Conservation (phyloP, 1,140 invertebrate species). For the Periplaneta americana region DNA sequence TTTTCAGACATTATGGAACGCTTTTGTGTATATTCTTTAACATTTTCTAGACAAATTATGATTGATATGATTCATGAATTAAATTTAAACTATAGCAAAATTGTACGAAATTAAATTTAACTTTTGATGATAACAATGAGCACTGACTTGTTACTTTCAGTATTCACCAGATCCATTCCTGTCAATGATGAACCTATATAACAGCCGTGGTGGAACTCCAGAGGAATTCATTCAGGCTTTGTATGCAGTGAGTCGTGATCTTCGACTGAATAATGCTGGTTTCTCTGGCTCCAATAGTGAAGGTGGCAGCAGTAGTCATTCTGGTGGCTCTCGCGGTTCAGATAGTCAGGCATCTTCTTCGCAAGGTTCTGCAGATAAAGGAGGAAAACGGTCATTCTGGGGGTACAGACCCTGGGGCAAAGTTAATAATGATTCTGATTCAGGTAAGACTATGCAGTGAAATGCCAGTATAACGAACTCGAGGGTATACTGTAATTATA, state of each 20-base stretch:
- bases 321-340: not conserved
- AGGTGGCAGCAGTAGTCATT: constrained; percentile 9
- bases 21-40: too few species aligned
- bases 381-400: not conserved
- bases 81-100: not conserved
- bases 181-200: constrained; percentile 27
- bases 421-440: not conserved
- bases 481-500: not conserved
- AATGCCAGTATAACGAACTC: too few species aligned
- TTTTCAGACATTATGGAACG: too few species aligned
- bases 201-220: constrained; percentile 29
- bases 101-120: not conserved
- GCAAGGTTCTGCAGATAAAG: not conserved
- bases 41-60: too few species aligned
- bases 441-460: too few species aligned
- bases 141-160: constrained; percentile 17
- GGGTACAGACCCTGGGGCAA: not conserved
- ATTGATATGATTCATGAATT: not conserved
- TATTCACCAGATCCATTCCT: constrained; percentile 29
- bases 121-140: too few species aligned
- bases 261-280: constrained; percentile 10
- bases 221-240: constrained; percentile 32
- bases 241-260: constrained; percentile 27
- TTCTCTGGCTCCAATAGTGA: constrained; percentile 8
- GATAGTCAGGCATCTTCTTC: constrained; percentile 10